Conservation (phyloP, 2,113 vertebrate species). For the Chaenocephalus aceratus region DNA sequence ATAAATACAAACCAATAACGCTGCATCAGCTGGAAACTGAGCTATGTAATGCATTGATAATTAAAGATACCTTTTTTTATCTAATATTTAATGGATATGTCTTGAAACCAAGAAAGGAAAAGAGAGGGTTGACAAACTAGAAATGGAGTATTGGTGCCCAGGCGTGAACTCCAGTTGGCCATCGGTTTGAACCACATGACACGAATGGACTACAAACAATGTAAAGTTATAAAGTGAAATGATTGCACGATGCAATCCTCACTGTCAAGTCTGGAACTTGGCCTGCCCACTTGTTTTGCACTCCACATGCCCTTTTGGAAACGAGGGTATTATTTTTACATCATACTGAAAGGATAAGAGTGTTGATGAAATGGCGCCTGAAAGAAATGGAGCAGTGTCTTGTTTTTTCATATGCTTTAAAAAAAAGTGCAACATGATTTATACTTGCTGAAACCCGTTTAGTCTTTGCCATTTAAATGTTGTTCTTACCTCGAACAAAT, state of each 20-base stretch:
- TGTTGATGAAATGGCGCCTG: neutral
- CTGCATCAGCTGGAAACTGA: constrained; percentile 22
- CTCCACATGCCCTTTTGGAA: constrained; percentile 10
- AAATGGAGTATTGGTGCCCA: neutral
- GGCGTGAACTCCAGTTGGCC: constrained; percentile 24
- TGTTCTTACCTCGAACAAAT: neutral
- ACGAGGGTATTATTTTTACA: neutral
- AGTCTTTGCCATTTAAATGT: no score
- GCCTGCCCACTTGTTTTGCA: constrained; percentile 12
- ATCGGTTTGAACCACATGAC: neutral
- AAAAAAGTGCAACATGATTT: neutral
- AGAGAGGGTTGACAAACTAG: neutral
- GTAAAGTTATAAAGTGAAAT: neutral
- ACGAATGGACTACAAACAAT: neutral
- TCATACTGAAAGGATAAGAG: neutral
- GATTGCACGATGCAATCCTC: neutral
- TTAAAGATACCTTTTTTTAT: constrained; percentile 5
- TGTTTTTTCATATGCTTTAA: neutral
- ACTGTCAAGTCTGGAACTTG: neutral
- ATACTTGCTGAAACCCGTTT: neutral
- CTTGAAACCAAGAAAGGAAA: constrained; percentile 20
- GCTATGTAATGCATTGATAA: constrained; percentile 27
- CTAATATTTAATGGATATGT: no score
- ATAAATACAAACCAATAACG: constrained; percentile 7
- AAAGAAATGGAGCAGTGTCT: neutral